Evolutionary conservation across 2,113 vertebrate species (phyloP), one percentile per base, ranked within the genome.

Genomic region (Melanostigma gelatinosum): DNA sequence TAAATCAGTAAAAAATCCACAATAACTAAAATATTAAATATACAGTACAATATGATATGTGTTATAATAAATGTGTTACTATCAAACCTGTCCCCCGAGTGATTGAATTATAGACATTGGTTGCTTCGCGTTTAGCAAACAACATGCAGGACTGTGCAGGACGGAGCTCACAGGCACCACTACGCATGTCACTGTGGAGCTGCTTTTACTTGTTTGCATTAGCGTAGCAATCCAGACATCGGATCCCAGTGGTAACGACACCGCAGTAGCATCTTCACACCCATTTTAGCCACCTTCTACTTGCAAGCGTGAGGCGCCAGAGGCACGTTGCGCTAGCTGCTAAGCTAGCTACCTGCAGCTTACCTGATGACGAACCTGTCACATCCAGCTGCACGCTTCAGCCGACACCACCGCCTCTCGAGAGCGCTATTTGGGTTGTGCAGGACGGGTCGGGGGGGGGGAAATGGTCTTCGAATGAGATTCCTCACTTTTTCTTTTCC

Each of bases 331-430:
- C 16, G 88, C 80, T 88, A 88, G 71, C 38, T 12, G 85, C 88
- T 85, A 84, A 58, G 87, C 89, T 92, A 93, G 80, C 84, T 86
- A 88, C 87, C 87, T 91, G 90, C 78, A 57, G 72, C 88, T 91
- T 92, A 95, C 94, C 94, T 94, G 92, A 89, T 87, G 87, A 90
- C 80, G 89, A 75, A 86, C 62, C 91, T 91, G 92, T 91, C 93
- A 88, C 91, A 91, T 94, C 88, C 93, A 94, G 92, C 91, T 91
- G 93, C 81, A 52, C 34, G 34, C 70, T 72, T 71, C 79, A 72
- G 27, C 66, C 81, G 67, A 75, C 54, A 1, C 77, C 60, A 6
- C 34, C 60, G 77, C 73, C 36, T 40, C 72, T 46, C 72, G 0
- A 40, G 11, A 44, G 82, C 75, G 85, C 83, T 60, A 32, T 66